Evolutionary conservation across 2,113 vertebrate species (phyloP), one percentile per base, ranked within the genome.

Genomic region (Onychostruthus taczanowskii): DNA sequence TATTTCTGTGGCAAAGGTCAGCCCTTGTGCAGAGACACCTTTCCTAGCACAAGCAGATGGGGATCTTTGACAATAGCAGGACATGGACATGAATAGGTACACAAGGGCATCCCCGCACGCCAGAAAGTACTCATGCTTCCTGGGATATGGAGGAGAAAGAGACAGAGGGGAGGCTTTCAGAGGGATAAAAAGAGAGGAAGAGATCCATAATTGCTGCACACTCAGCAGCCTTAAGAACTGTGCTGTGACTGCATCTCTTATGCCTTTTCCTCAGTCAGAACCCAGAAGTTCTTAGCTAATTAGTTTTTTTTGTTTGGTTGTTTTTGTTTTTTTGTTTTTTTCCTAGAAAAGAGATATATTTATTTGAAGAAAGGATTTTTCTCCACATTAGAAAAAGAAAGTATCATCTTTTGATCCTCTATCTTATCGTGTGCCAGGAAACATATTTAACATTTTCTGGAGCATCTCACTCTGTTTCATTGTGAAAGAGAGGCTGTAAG

Each of bases 301-400:
- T 69, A 62, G 33, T 27, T 7, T 24, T 27, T 33, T 15, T n/a
- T 21, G 9, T 16, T 39, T 39, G 11, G 39, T 41, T 41, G 39
- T 6, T 15, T 43, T 18, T 61, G 35, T 37, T 35, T 23, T 11
- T 12, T 61, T 16, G 31, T 30, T 73, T 31, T 31, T 33, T 28
- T 31, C 6, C 59, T 76, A 43, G 33, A 76, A 85, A 58, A 53
- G 21, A 72, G 39, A 59, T 78, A 49, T 81, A 41, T 67, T 84
- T 89, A 24, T 76, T 89, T 59, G 28, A 91, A 41, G 52, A 87
- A 82, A 87, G 19, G 21, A 61, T 87, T 87, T 75, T n/a, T 61
- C 8, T 64, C 49, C 17, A 5, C 9, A 13, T 68, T 59, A 72
- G 46, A 30, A 47, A 59, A 84, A 35, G 33, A 28, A 85, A 81